A percentile compares a stretch with the other conserved stretches of the same genome.
Evolutionary conservation across 2,113 vertebrate species (phyloP).

Genomic region (Halcyon senegalensis): DNA sequence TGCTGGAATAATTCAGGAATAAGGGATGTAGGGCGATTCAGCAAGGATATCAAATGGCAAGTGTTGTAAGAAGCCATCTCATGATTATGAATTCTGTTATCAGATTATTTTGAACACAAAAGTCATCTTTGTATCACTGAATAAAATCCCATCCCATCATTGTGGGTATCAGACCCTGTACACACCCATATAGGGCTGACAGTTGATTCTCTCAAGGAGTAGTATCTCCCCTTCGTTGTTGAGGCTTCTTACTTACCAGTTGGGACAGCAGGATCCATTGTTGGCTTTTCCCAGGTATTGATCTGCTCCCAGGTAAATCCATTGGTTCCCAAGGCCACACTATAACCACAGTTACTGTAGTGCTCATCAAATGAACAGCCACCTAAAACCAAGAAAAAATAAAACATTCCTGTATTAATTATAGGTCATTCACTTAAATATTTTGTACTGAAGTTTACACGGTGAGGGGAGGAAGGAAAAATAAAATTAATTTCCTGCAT

Average conservation of each 20-base stretch:
- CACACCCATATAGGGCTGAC: accelerated
- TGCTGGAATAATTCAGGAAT: neutral
- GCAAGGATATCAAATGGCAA: neutral
- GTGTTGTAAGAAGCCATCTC: neutral
- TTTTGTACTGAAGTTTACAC: slow-evolving; percentile 63
- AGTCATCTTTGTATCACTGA: neutral
- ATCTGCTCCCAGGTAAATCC: slow-evolving; percentile 98
- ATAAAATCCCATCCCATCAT: neutral
- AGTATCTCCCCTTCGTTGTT: accelerated
- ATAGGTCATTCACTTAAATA: slow-evolving; percentile 66
- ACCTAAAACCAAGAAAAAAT: slow-evolving; percentile 75
- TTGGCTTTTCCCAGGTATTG: slow-evolving; percentile 95
- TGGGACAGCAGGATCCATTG: slow-evolving; percentile 88
- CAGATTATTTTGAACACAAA: neutral
- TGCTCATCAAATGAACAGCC: slow-evolving; percentile 95
- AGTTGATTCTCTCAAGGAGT: neutral
- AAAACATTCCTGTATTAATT: slow-evolving; percentile 66
- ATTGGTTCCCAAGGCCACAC: slow-evolving; percentile 93
- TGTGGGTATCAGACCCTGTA: neutral
- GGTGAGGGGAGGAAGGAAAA: slow-evolving; percentile 6
- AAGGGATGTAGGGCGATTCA: neutral
- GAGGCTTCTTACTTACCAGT: slow-evolving; percentile 80
- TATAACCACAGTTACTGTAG: slow-evolving; percentile 93
- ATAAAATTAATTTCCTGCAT: neutral
- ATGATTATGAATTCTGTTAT: neutral